Evolutionary conservation across 2,797 vertebrate species (phyloP).

Genomic region (Poecilia gillii): DNA sequence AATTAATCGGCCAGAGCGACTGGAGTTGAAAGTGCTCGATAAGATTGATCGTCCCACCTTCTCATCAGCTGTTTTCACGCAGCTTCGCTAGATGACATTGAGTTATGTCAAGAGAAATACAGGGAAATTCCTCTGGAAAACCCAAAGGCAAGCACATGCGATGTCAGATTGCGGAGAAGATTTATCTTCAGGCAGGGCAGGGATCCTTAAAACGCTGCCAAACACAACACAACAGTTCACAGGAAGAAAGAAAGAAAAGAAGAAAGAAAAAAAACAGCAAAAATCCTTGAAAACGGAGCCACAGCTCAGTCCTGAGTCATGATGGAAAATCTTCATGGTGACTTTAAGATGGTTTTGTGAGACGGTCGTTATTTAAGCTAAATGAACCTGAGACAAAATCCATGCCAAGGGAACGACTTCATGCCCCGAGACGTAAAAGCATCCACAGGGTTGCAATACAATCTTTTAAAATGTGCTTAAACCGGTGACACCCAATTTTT

Average conservation of each 20-base stretch:
- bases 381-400: slow-evolving; percentile 21
- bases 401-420: not conserved
- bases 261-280: slow-evolving; percentile 25
- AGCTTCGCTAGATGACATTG: slow-evolving; percentile 5
- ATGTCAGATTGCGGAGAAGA: slow-evolving; percentile 26
- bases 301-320: slow-evolving; percentile 25
- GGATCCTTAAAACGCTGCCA: slow-evolving; percentile 33
- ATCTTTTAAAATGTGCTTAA: not conserved
- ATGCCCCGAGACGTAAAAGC: not conserved
- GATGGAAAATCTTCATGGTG: slow-evolving; percentile 27
- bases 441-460: not conserved
- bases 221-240: slow-evolving; percentile 30
- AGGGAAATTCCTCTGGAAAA: slow-evolving; percentile 35
- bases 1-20: not conserved
- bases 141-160: slow-evolving; percentile 5
- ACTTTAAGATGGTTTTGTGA: slow-evolving; percentile 14
- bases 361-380: slow-evolving; percentile 10
- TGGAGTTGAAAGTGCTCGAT: slow-evolving; percentile 12
- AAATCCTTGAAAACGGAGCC: slow-evolving; percentile 31
- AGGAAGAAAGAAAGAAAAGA: not conserved
- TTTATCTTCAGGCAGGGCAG: slow-evolving; percentile 35
- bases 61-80: slow-evolving; percentile 14
- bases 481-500: not conserved
- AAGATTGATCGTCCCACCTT: slow-evolving; percentile 5
- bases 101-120: slow-evolving; percentile 25